phyloP scores from a whole-genome alignment of 2,113 vertebrate genomes.

The Melanocharis versteri region DNA sequence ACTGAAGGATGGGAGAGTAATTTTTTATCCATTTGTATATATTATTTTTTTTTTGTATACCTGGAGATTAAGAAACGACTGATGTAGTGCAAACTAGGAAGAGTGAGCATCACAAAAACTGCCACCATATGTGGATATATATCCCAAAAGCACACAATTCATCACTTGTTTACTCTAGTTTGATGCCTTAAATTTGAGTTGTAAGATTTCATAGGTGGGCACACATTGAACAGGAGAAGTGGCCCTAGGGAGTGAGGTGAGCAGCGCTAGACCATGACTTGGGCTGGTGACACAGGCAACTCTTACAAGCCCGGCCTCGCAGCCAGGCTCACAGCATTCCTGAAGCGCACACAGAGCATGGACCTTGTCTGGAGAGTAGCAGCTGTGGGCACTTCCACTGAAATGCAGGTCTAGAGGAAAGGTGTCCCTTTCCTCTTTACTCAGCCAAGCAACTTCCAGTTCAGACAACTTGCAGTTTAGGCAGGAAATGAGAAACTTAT shows the following conservation, averaged over 20 bases:
- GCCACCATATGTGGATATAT: neutral
- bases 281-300: neutral
- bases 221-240: accelerated
- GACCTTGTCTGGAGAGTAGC: neutral
- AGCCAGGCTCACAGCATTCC: neutral
- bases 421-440: neutral
- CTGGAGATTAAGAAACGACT: neutral
- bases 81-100: neutral
- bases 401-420: neutral
- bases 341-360: accelerated
- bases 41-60: neutral
- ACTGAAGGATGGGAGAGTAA: neutral
- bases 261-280: accelerated
- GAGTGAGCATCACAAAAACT: neutral
- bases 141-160: neutral
- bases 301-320: accelerated
- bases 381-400: neutral
- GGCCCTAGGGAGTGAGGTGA: neutral
- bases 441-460: neutral
- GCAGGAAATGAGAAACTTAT: neutral
- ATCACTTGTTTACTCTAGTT: neutral
- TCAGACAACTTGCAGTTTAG: neutral
- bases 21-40: neutral
- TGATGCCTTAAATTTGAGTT: neutral
- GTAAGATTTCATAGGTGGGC: neutral